Percentiles rank a stretch among this genome's conserved stretches.
phyloP scores from a whole-genome alignment of 2,797 vertebrate genomes.

The Enteromius unitaeniatus region DNA sequence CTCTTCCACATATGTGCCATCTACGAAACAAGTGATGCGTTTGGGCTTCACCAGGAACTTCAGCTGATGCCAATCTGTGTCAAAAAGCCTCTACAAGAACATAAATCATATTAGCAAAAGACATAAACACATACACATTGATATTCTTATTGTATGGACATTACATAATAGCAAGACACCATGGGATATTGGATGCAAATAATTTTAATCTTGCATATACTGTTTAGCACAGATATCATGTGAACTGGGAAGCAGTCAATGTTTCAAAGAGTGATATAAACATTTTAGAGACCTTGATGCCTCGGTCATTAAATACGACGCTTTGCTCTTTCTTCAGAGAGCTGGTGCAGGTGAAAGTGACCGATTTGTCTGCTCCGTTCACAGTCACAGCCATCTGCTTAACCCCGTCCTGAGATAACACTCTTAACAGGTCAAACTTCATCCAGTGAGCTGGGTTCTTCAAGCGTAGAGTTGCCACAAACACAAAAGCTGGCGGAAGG shows the following conservation, averaged over 20 bases:
- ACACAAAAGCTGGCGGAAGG: conserved; percentile 86
- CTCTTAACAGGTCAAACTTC: conserved; percentile 86
- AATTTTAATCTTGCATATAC: background rate
- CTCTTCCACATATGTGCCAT: conserved; percentile 66
- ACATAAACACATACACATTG: background rate
- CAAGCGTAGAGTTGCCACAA: conserved; percentile 86
- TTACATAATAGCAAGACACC: background rate
- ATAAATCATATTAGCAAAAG: background rate
- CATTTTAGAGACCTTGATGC: conserved; percentile 66
- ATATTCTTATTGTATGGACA: background rate
- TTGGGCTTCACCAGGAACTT: conserved; percentile 68
- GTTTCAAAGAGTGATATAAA: background rate
- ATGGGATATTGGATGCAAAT: background rate
- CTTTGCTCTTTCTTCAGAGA: conserved; percentile 61
- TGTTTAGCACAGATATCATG: background rate
- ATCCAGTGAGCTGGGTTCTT: conserved; percentile 77
- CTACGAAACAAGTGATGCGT: conserved; percentile 67
- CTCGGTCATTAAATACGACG: conserved; percentile 66
- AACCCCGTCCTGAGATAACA: conserved; percentile 79
- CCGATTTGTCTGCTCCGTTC: conserved; percentile 80
- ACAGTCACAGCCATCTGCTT: conserved; percentile 85
- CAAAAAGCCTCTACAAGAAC: conserved; percentile 67
- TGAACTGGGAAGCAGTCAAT: background rate
- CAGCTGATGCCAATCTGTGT: conserved; percentile 74
- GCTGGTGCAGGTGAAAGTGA: conserved; percentile 83